Percentiles rank a stretch among this genome's conserved stretches.
phyloP scores from a whole-genome alignment of 30 jellyfish, hydroid and myxozoan genomes.

The Morbakka virulenta region DNA sequence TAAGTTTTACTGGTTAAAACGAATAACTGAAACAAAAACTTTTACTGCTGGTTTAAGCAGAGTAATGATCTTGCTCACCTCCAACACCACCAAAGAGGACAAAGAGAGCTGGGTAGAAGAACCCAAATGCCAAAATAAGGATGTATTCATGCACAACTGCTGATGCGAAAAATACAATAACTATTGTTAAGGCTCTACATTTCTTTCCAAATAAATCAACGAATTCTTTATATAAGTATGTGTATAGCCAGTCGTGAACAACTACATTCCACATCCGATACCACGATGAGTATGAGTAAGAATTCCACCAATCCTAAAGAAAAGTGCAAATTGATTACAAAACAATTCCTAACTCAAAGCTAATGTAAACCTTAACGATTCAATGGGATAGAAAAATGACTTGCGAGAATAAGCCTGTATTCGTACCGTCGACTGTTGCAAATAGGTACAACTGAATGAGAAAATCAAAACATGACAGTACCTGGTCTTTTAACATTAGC shows the following conservation, averaged over 20 bases:
- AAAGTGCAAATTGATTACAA: not conserved
- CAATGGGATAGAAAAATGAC: not conserved
- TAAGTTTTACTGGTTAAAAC: no score
- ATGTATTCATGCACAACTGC: constrained; percentile 90
- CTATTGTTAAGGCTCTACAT: constrained; percentile 55
- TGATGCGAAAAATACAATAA: constrained; percentile 61
- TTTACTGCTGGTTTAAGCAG: no score
- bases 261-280: constrained; percentile 97
- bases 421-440: no score
- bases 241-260: constrained; percentile 89
- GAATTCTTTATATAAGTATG: constrained; percentile 79
- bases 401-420: no score
- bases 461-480: no score
- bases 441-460: no score
- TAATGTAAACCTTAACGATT: not conserved
- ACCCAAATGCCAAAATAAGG: constrained; percentile 79
- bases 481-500: no score
- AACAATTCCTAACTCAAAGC: not conserved
- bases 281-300: constrained; percentile 70
- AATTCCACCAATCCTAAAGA: constrained; percentile 95
- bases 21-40: no score
- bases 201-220: constrained; percentile 54
- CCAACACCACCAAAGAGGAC: constrained; percentile 92
- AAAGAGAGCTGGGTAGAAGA: constrained; percentile 78
- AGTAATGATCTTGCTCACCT: constrained; percentile 43